Evolutionary conservation across 2,888 invertebrate genomes (phyloP).

Genomic region (Choreutis nemorana): DNA sequence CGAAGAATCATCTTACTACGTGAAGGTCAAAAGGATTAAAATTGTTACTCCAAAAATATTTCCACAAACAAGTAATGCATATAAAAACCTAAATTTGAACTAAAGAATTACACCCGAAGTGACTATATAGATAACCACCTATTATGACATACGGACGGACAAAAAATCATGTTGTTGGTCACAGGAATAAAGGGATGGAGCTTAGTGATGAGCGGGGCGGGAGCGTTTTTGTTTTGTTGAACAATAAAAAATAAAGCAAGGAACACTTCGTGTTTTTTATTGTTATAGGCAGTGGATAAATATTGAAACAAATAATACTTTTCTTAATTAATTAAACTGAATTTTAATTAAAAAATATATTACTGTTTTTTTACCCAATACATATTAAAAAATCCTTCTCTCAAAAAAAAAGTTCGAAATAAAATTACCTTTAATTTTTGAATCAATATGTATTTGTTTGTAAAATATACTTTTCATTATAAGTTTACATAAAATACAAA

Average conservation of each 20-base stretch:
- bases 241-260: background rate
- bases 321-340: too few species aligned
- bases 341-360: too few species aligned
- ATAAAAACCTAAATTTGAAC: slow-evolving; percentile 15
- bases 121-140: slow-evolving; percentile 34
- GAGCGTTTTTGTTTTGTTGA: background rate
- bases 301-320: too few species aligned
- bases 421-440: too few species aligned
- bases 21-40: background rate
- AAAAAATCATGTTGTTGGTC: slow-evolving; percentile 28
- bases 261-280: background rate
- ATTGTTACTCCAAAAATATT: slow-evolving; percentile 5
- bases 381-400: too few species aligned
- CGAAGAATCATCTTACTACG: slow-evolving; percentile 9
- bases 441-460: too few species aligned
- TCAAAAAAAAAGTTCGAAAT: too few species aligned
- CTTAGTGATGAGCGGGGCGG: slow-evolving; percentile 12
- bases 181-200: slow-evolving; percentile 10
- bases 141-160: slow-evolving; percentile 35
- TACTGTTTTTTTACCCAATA: too few species aligned
- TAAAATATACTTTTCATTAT: too few species aligned
- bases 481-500: too few species aligned
- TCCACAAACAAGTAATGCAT: background rate
- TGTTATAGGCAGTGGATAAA: too few species aligned
- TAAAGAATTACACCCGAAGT: slow-evolving; percentile 22